Percentiles rank a stretch among this genome's conserved stretches.
Evolutionary conservation across 2,888 invertebrate genomes (phyloP).

Genomic region (Craniophora ligustri): DNA sequence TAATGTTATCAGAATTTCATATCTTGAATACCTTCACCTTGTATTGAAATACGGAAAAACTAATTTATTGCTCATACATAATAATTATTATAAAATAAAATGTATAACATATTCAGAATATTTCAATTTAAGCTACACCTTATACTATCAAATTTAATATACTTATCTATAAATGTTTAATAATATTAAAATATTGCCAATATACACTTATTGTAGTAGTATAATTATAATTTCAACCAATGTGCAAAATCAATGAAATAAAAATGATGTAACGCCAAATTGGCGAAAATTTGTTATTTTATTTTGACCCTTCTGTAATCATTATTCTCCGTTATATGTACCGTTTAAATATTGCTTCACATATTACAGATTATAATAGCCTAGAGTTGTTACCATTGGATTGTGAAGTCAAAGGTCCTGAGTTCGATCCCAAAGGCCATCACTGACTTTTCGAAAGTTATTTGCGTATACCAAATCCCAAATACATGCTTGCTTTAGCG

Average conservation of each 20-base stretch:
- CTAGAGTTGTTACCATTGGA: no score
- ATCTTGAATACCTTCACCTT: conserved; percentile 38
- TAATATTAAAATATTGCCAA: conserved; percentile 63
- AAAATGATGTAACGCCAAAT: conserved; percentile 66
- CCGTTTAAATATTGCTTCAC: no score
- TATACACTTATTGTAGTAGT: conserved; percentile 73
- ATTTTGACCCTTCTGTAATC: conserved; percentile 14
- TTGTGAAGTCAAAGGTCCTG: no score
- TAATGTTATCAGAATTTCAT: conserved; percentile 28
- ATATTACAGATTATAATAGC: no score
- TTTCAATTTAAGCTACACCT: conserved; percentile 55
- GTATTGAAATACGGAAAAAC: conserved; percentile 42
- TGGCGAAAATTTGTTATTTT: conserved; percentile 66
- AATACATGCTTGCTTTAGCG: no score
- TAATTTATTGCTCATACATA: conserved; percentile 63
- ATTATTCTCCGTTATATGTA: no score
- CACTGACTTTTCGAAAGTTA: no score
- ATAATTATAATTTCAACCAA: conserved; percentile 69
- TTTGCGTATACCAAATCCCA: no score
- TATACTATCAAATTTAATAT: conserved; percentile 53
- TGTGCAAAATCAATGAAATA: conserved; percentile 78
- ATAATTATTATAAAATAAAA: conserved; percentile 54
- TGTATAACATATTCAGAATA: conserved; percentile 54
- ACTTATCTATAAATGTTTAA: conserved; percentile 66
- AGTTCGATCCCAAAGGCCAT: no score